A percentile compares a stretch with the other conserved stretches of the same genome.
Conservation (phyloP, 2,888 invertebrate genomes). For the Mellilla xanthometata region DNA sequence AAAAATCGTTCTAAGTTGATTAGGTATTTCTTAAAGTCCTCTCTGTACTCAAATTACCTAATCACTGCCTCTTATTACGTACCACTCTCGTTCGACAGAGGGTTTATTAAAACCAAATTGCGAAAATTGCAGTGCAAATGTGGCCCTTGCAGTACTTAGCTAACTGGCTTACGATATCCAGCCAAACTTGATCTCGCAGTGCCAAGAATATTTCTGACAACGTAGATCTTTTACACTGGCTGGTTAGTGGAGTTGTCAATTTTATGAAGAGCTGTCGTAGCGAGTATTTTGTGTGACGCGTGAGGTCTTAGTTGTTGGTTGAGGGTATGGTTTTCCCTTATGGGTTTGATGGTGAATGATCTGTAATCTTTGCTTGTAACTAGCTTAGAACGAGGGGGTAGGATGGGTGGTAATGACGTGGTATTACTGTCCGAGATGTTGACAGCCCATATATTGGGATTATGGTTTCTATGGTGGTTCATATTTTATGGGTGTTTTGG, state of each 20-base stretch:
- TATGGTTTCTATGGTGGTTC: constrained; percentile 42
- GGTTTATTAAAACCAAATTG: constrained; percentile 81
- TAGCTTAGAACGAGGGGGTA: constrained; percentile 50
- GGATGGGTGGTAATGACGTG: constrained; percentile 71
- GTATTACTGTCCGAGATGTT: constrained; percentile 62
- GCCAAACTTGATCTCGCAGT: constrained; percentile 37
- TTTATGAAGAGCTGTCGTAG: constrained; percentile 39
- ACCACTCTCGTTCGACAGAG: constrained; percentile 54
- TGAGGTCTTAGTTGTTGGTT: constrained; percentile 12
- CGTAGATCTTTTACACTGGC: not conserved
- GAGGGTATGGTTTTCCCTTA: constrained; percentile 43
- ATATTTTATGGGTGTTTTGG: constrained; percentile 32
- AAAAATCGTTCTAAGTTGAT: too few relatives aligned
- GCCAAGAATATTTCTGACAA: constrained; percentile 20
- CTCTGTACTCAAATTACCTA: constrained; percentile 30
- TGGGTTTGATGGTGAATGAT: constrained; percentile 50
- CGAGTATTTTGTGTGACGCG: not conserved
- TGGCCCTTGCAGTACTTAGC: constrained; percentile 65
- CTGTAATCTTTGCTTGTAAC: constrained; percentile 71
- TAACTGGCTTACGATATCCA: constrained; percentile 64
- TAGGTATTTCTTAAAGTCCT: constrained; percentile 15
- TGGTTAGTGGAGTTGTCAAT: constrained; percentile 27
- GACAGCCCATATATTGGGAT: constrained; percentile 64
- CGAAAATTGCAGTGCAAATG: constrained; percentile 80
- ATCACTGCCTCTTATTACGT: constrained; percentile 56